Conservation (phyloP, 1,140 invertebrate genomes). For the Dryas iulia region DNA sequence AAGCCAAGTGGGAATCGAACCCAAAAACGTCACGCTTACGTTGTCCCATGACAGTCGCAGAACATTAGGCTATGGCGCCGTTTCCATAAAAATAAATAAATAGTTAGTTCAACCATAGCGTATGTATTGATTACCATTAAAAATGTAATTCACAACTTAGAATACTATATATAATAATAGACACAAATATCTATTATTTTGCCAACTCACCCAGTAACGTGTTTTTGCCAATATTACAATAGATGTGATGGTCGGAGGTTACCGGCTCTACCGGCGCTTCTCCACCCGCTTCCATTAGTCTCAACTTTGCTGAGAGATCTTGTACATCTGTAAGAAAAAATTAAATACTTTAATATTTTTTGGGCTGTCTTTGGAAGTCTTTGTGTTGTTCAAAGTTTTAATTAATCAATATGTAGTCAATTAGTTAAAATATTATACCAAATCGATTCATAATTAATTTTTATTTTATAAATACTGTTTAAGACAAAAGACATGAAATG, state of each 20-base stretch:
- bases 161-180: too few relatives aligned
- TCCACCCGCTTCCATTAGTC: conserved; percentile 69
- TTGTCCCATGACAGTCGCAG: too few relatives aligned
- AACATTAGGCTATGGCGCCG: too few relatives aligned
- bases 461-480: neutral
- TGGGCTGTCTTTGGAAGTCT: neutral
- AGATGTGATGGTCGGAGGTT: conserved; percentile 59
- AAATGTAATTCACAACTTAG: too few relatives aligned
- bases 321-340: conserved; percentile 56
- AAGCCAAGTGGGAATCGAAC: too few relatives aligned
- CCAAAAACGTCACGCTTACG: too few relatives aligned
- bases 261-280: conserved; percentile 54
- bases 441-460: too few relatives aligned
- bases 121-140: too few relatives aligned
- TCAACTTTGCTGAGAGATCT: conserved; percentile 72
- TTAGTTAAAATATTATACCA: too few relatives aligned
- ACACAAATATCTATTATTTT: neutral
- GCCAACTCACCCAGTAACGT: conserved; percentile 54
- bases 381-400: neutral
- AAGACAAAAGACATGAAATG: neutral
- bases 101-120: too few relatives aligned
- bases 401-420: too few relatives aligned
- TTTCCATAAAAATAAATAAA: too few relatives aligned
- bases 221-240: conserved; percentile 72
- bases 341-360: neutral